phyloP scores from a whole-genome alignment of 1,140 invertebrate genomes.

The Lasioglossum baleicum region DNA sequence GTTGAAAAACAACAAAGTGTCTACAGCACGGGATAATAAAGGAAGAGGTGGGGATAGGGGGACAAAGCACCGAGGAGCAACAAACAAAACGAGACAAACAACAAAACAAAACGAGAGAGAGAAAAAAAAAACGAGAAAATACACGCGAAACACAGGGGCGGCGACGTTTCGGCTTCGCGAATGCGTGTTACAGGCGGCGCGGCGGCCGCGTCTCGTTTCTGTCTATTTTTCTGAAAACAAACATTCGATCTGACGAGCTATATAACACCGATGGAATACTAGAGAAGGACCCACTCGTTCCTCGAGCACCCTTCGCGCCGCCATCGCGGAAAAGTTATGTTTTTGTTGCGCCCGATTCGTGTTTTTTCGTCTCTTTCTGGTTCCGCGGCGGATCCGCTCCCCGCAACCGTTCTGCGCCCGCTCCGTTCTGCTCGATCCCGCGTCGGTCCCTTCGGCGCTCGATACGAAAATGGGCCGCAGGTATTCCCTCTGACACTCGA shows the following conservation, averaged over 20 bases:
- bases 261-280: conserved; percentile 64
- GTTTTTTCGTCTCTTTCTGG: conserved; percentile 45
- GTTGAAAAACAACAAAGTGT: conserved; percentile 41
- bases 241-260: conserved; percentile 65
- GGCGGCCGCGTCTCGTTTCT: conserved; percentile 56
- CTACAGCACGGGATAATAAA: conserved; percentile 38
- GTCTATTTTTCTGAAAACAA: conserved; percentile 66
- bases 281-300: conserved; percentile 63
- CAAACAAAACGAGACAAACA: neutral
- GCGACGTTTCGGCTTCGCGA: conserved; percentile 43
- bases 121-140: neutral
- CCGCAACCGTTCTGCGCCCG: no score
- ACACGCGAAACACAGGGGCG: conserved; percentile 28
- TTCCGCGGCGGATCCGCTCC: neutral
- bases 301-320: conserved; percentile 63
- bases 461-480: conserved; percentile 64
- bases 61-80: conserved; percentile 19
- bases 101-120: neutral
- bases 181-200: conserved; percentile 39
- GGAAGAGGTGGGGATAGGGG: neutral
- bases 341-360: conserved; percentile 65
- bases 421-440: neutral
- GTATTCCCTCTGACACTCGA: conserved; percentile 63
- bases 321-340: conserved; percentile 64
- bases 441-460: conserved; percentile 53